Evolutionary conservation across 1,140 invertebrate species (phyloP).

Genomic region (Bombus turneri): DNA sequence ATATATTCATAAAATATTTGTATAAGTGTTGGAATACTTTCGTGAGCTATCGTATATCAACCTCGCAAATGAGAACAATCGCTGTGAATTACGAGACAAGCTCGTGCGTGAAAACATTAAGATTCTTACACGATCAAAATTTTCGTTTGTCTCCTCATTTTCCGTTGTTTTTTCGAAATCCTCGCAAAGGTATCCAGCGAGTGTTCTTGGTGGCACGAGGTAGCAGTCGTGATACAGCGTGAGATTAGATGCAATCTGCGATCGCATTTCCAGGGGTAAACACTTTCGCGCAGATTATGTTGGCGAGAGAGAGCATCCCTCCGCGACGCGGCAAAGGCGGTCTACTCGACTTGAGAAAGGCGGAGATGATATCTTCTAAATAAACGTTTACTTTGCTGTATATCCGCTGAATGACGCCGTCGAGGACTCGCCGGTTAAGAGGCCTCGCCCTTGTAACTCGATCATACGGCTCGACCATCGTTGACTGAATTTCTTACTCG

Average conservation of each 20-base stretch:
- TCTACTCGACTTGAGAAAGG: slow-evolving; percentile 51
- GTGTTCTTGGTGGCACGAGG: slow-evolving; percentile 14
- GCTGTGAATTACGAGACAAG: neutral
- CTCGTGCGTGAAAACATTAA: neutral
- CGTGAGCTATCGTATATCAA: too few species aligned
- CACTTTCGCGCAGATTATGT: slow-evolving; percentile 56
- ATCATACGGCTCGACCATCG: slow-evolving; percentile 42
- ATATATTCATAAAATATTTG: neutral
- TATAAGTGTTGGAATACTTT: neutral
- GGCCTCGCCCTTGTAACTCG: slow-evolving; percentile 57
- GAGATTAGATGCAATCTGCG: slow-evolving; percentile 59
- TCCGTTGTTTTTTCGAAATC: neutral
- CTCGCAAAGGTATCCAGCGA: neutral
- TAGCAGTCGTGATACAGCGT: slow-evolving; percentile 30
- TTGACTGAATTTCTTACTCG: slow-evolving; percentile 30
- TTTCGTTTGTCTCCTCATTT: neutral
- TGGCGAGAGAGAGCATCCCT: slow-evolving; percentile 31
- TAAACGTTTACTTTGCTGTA: slow-evolving; percentile 60
- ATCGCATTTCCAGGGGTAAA: slow-evolving; percentile 58
- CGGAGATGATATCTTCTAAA: slow-evolving; percentile 64
- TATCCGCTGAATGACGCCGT: slow-evolving; percentile 49
- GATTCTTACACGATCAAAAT: neutral
- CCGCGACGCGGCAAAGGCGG: slow-evolving; percentile 9
- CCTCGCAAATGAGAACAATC: too few species aligned
- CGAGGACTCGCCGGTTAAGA: slow-evolving; percentile 49